Conservation (phyloP, 2,888 invertebrate genomes). For the Carabus problematicus region DNA sequence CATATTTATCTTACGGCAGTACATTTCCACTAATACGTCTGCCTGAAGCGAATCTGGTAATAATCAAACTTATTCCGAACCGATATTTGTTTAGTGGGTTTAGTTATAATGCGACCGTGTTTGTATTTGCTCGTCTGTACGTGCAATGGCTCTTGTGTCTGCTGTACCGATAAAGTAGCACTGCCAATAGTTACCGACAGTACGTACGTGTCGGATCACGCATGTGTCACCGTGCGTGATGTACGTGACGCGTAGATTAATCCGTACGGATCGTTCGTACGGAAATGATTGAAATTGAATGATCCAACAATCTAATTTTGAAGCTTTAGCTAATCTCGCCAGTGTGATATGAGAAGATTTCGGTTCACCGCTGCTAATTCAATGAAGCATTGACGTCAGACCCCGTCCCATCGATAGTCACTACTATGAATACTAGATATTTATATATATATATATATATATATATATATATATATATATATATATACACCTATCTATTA, state of each 20-base stretch:
- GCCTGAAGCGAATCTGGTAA: too few relatives aligned
- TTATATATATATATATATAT: not conserved
- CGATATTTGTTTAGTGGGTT: too few relatives aligned
- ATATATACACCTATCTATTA: too few relatives aligned
- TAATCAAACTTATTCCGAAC: too few relatives aligned
- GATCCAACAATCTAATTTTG: slow-evolving; percentile 18
- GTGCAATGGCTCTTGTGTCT: too few relatives aligned
- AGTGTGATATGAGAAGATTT: slow-evolving; percentile 5
- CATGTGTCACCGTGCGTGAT: slow-evolving; percentile 24
- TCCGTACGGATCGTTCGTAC: slow-evolving; percentile 17
- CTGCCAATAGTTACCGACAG: not conserved
- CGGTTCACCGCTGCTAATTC: slow-evolving; percentile 12
- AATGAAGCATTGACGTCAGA: slow-evolving; percentile 6
- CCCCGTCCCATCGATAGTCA: not conserved
- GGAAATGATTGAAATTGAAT: slow-evolving; percentile 16
- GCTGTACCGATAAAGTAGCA: too few relatives aligned
- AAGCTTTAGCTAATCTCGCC: slow-evolving; percentile 9
- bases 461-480: slow-evolving; percentile 1
- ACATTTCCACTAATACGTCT: too few relatives aligned
- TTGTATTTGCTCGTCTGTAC: too few relatives aligned
- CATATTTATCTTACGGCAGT: too few relatives aligned
- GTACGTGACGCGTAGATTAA: slow-evolving; percentile 31
- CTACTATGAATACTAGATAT: not conserved
- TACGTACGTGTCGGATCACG: slow-evolving; percentile 21
- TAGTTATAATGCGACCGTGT: too few relatives aligned